Evolutionary conservation across 2,797 vertebrate genomes (phyloP).

Genomic region (Mus minutoides): DNA sequence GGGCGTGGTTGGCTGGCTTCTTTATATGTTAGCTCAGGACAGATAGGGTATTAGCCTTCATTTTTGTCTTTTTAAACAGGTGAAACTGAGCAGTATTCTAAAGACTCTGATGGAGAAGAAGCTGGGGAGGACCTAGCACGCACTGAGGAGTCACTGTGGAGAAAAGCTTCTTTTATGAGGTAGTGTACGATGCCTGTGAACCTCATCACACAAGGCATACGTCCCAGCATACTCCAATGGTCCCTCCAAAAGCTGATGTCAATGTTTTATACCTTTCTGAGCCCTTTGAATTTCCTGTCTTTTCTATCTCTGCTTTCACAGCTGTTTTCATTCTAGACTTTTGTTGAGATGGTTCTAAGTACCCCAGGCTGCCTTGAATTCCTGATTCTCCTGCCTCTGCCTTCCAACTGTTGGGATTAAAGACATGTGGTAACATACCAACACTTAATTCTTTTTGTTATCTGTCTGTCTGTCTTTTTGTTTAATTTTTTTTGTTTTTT

Average conservation of each 20-base stretch:
- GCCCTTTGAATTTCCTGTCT: not conserved
- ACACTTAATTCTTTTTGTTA: not conserved
- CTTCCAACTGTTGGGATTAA: not conserved
- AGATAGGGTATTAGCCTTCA: not conserved
- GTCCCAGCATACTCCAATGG: not conserved
- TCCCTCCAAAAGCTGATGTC: not conserved
- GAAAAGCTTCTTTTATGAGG: conserved; percentile 76
- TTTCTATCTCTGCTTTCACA: not conserved
- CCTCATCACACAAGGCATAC: conserved; percentile 25
- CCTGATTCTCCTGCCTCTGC: not conserved
- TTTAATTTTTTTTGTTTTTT: too few relatives aligned
- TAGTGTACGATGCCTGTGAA: conserved; percentile 71
- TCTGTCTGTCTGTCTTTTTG: too few relatives aligned
- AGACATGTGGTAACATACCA: not conserved
- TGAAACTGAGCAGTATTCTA: conserved; percentile 66
- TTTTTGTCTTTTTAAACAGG: conserved; percentile 80
- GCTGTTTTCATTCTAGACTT: not conserved
- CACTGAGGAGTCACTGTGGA: conserved; percentile 74
- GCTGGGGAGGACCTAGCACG: conserved; percentile 73
- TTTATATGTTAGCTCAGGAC: not conserved
- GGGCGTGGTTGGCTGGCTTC: not conserved
- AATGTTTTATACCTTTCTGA: not conserved
- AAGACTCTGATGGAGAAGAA: conserved; percentile 54
- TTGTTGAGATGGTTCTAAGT: not conserved
- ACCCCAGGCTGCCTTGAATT: not conserved